Evolutionary conservation across 2,888 invertebrate species (phyloP), one percentile per base, ranked within the genome.

Genomic region (Drosophila demipolita): DNA sequence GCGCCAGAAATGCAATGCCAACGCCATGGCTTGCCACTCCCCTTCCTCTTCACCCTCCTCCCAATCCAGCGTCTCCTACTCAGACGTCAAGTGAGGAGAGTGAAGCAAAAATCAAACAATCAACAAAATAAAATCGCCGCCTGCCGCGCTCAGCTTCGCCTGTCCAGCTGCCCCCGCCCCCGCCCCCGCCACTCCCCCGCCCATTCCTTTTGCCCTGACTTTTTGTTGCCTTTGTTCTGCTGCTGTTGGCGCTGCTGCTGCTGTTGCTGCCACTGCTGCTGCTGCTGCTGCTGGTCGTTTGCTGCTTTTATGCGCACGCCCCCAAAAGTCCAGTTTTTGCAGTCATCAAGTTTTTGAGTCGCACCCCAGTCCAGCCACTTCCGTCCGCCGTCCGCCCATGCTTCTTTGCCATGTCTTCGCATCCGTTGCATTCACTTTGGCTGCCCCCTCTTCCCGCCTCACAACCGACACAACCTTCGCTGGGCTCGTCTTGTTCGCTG

Each of bases 361-460:
- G 69, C 38, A 50, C 74, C 70, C 73, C 72, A 65, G 61, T 66
- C 75, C 69, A 49, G 61, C 66, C 55, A 75, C 84, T 81, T 89
- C 85, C 84, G 83, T 59, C 72, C 63, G 76, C 17, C 26, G 49
- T 60, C 71, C 67, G 77, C 83, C 89, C 89, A 87, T 66, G 89
- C 76, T 90, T 87, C 81, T 90, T 86, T 88, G 89, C 78, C 84
- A 90, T 90, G 85, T 90, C 90, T 90, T 90, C 90, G 85, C 91
- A 82, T 90, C 87, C 87, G 90, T 82, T 90, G 89, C 90, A 87
- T 82, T 89, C 89, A 83, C 75, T 82, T 80, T 70, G 69, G 68
- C 63, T 58, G 40, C 53, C 45, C 67, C 49, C 54, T 20, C 36
- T 29, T 17, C 52, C 29, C 5, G 6, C 29, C 5, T 0, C 4